Conservation (phyloP, 2,113 vertebrate species). For the Elephantulus edwardii region DNA sequence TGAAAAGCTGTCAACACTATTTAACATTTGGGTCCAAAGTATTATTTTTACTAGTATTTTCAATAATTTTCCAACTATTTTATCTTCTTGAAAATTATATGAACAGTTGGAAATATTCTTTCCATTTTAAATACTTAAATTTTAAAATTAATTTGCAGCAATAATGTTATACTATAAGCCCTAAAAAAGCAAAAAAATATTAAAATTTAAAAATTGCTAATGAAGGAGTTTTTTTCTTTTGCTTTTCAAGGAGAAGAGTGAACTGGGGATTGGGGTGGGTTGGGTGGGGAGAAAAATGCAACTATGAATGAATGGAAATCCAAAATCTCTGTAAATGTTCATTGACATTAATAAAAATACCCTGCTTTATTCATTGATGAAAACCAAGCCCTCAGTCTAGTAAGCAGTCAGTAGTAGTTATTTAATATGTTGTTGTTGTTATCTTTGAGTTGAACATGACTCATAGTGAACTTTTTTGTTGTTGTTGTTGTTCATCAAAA, state of each 20-base stretch:
- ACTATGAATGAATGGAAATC: too few relatives aligned
- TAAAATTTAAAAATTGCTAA: too few relatives aligned
- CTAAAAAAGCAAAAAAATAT: too few relatives aligned
- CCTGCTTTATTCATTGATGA: neutral
- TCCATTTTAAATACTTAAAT: neutral
- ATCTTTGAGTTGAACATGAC: too few relatives aligned
- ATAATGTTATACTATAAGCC: neutral
- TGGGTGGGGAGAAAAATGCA: too few relatives aligned
- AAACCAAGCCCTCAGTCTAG: neutral
- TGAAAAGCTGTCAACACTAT: neutral
- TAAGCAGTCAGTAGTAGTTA: neutral
- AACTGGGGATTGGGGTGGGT: too few relatives aligned
- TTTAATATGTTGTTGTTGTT: neutral
- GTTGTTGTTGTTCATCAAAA: too few relatives aligned
- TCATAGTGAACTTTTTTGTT: too few relatives aligned
- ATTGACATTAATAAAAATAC: too few relatives aligned
- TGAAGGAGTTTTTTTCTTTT: too few relatives aligned
- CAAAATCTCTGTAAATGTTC: too few relatives aligned
- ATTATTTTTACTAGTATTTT: neutral
- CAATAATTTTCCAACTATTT: neutral
- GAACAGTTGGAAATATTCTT: neutral
- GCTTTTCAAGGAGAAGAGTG: too few relatives aligned
- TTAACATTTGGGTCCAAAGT: neutral
- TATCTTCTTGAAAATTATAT: neutral
- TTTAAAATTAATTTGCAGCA: neutral